phyloP scores from a whole-genome alignment of 2,888 invertebrate genomes.

The Rhamnusium bicolor region DNA sequence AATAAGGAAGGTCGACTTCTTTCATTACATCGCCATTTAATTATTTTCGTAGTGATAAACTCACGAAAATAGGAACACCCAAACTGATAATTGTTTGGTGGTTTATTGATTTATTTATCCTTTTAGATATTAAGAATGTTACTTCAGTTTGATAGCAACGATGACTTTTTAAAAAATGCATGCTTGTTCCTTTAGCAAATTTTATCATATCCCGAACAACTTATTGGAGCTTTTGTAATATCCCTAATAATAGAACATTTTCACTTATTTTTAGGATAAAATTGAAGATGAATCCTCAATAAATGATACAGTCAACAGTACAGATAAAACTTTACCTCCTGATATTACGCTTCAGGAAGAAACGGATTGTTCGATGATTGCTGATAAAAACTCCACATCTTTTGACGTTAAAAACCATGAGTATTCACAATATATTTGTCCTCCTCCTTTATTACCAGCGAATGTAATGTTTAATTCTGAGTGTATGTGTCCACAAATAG shows the following conservation, averaged over 20 bases:
- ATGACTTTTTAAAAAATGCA: no score
- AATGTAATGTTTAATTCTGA: conserved; percentile 53
- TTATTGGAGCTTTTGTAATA: no score
- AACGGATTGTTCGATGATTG: conserved; percentile 39
- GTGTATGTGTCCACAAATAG: conserved; percentile 57
- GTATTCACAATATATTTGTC: conserved; percentile 48
- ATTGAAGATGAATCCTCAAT: not conserved
- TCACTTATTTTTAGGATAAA: conserved; percentile 22
- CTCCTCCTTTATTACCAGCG: conserved; percentile 52
- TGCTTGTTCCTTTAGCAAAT: no score
- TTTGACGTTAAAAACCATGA: conserved; percentile 12
- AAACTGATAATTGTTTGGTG: no score
- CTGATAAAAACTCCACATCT: conserved; percentile 30
- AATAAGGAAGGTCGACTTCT: no score
- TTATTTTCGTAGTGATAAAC: no score
- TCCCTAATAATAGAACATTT: not conserved
- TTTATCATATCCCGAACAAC: no score
- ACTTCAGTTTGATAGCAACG: no score
- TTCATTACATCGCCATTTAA: no score
- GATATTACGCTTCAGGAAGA: conserved; percentile 39
- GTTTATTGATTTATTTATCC: no score
- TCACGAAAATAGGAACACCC: no score
- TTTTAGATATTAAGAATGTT: no score
- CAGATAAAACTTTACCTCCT: conserved; percentile 38
- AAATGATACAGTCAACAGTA: conserved; percentile 9